Base-by-base conservation (phyloP, 2,797 vertebrate species). In the Enteromius unitaeniatus region DNA sequence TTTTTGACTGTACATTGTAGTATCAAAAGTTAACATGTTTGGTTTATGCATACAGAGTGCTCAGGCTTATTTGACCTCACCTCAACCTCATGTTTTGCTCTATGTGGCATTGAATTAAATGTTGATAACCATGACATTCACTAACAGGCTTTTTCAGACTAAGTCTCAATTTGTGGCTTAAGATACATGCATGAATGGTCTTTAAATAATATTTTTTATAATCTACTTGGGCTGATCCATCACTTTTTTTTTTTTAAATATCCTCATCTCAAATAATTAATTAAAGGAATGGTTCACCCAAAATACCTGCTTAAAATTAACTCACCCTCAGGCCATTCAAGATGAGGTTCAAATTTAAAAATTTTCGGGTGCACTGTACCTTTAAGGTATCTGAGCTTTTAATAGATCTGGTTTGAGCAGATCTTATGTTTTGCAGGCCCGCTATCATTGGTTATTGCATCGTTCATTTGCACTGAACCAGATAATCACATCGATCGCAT, bases 391-490 rank as follows among this genome's bases (percentile, higher is more conserved):
- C 60, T 40, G 10, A 47, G 23, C 28, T 17, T 28, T 78, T 14
- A 78, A 47, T 78, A 78, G 60, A 49, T 26, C 53, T 49, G 45
- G 81, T 45, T 21, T 26, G 70, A 51, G 47, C 45, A 82, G n/a
- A 49, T 53, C 23, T 68, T 53, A 19, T 51, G 28, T 21, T 62
- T 74, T 51, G 10, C 62, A 47, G 55, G 42, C 40, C 68, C 65
- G 55, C 21, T 42, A 64, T 55, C 2, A 15, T 49, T 72, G 70
- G 75, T 76, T 58, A 69, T 53, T 13, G 26, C 60, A 28, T 55
- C 62, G 64, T 84, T 87, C 72, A 80, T 84, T 81, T 84, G 76
- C 45, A 67, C 55, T 58, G 83, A 83, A 81, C 83, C 72, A 69
- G 78, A 86, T 75, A 45, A 70, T 62, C 74, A 70, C 62, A 84